Conservation (phyloP, 2,888 invertebrate species). For the Thysanoteuthis rhombus region DNA sequence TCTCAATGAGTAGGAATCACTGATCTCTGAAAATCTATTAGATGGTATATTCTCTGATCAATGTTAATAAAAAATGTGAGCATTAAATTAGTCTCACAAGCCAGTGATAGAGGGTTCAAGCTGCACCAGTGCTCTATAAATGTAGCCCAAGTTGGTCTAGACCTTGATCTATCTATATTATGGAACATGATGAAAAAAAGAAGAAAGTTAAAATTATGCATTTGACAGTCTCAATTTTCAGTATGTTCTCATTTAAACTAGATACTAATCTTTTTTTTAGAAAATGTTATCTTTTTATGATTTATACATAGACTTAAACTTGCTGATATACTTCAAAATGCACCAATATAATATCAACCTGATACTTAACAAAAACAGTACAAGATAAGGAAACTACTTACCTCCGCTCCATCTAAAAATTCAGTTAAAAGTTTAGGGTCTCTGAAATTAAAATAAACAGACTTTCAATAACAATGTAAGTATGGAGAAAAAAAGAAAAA, state of each 20-base stretch:
- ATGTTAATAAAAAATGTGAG: background rate
- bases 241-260: background rate
- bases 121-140: background rate
- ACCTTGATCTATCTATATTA: no score
- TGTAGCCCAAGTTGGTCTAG: background rate
- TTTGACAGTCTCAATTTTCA: background rate
- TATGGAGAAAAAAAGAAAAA: background rate
- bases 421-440: constrained; percentile 34
- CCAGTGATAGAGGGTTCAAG: background rate
- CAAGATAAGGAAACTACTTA: constrained; percentile 33
- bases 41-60: background rate
- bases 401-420: constrained; percentile 37
- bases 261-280: background rate
- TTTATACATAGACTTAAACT: background rate
- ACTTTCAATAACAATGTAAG: background rate
- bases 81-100: background rate
- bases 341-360: background rate
- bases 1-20: no score
- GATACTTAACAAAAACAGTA: background rate
- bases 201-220: background rate
- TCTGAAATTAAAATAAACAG: constrained; percentile 1
- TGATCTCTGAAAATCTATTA: background rate
- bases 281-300: no score
- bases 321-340: background rate
- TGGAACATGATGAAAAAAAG: background rate